Evolutionary conservation across 1,140 invertebrate genomes (phyloP).

Genomic region (Cotesia chilonis): DNA sequence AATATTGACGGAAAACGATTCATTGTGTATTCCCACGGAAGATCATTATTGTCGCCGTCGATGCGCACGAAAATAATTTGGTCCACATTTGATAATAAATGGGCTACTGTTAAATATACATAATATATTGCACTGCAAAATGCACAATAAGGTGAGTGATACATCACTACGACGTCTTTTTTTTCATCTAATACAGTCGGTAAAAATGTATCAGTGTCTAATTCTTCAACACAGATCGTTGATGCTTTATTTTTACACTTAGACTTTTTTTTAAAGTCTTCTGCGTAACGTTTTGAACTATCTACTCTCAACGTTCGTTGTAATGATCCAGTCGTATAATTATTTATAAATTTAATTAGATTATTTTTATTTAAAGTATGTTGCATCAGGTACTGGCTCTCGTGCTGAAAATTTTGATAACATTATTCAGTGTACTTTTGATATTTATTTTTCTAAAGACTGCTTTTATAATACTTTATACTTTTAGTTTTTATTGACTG

Average conservation of each 20-base stretch:
- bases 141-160: conserved; percentile 76
- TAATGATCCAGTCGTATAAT: conserved; percentile 70
- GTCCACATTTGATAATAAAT: conserved; percentile 68
- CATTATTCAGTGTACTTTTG: conserved; percentile 12
- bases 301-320: conserved; percentile 65
- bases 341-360: conserved; percentile 72
- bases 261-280: conserved; percentile 46
- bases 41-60: conserved; percentile 82
- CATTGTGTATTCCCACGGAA: conserved; percentile 83
- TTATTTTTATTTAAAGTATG: conserved; percentile 68
- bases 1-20: conserved; percentile 78
- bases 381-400: conserved; percentile 74
- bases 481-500: too few species aligned
- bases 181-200: conserved; percentile 59
- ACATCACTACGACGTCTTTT: conserved; percentile 77
- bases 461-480: too few species aligned
- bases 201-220: conserved; percentile 68
- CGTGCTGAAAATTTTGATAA: conserved; percentile 64
- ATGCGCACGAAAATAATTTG: conserved; percentile 73
- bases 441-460: neutral
- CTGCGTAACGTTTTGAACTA: conserved; percentile 45
- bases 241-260: conserved; percentile 42
- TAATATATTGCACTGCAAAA: conserved; percentile 76
- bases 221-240: conserved; percentile 67
- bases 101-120: conserved; percentile 73